These are phyloP conservation scores for Alviniconcha strummeri DNA, from an alignment of 2,888 invertebrate genomes.

Conservation along the genomic window DNA sequence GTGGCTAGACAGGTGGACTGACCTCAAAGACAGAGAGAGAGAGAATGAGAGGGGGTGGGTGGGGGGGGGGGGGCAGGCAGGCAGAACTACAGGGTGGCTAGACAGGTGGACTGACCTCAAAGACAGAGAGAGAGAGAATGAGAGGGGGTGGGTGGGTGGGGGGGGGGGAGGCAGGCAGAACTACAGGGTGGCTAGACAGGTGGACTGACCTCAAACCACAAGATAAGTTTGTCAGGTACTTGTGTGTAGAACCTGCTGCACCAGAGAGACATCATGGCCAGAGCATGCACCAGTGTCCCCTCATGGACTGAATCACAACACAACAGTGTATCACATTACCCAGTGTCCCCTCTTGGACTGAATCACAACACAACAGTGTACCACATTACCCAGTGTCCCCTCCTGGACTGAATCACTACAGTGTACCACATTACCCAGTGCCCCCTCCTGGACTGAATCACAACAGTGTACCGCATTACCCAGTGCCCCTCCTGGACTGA, in stretches of 20 bases:
- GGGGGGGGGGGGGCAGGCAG: background rate
- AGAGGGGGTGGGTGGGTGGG: no score
- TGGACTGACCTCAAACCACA: constrained; percentile 76
- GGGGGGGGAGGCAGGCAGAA: background rate
- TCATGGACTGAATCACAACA: constrained; percentile 82
- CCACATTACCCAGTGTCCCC: constrained; percentile 80
- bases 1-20: no score
- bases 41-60: background rate
- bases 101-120: constrained; percentile 60
- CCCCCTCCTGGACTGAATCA: constrained; percentile 88
- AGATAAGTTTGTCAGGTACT: constrained; percentile 81
- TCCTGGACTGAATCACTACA: constrained; percentile 83
- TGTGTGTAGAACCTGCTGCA: constrained; percentile 80
- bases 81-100: background rate
- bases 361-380: background rate
- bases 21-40: background rate
- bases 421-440: constrained; percentile 75
- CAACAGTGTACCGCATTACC: no score
- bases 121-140: background rate
- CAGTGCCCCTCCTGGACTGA: no score
- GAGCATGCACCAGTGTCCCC: constrained; percentile 87
- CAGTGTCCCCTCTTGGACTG: constrained; percentile 92
- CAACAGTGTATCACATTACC: constrained; percentile 52
- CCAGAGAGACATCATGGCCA: constrained; percentile 90
- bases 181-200: background rate